Evolutionary conservation across 2,797 vertebrate genomes (phyloP), one percentile per base, ranked within the genome.

Genomic region (Sciaenops ocellatus): DNA sequence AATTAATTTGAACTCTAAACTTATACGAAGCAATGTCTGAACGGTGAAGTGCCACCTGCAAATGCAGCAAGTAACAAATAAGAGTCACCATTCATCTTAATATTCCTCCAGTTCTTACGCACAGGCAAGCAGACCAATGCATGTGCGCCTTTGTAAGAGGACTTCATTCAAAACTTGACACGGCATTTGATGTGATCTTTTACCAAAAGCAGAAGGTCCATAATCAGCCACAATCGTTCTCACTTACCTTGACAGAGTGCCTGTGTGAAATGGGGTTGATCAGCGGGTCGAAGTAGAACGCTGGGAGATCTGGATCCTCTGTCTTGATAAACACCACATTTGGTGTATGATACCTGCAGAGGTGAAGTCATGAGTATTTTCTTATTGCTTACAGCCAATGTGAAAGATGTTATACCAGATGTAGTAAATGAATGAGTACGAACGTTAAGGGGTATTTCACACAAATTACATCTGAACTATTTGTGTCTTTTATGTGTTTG

Each of bases 321-420:
- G 98, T 99, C 93, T 99, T 99, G 93, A 99, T 99, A 76, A 99
- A 99, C 55, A 99, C 98, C 48, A 99, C 98, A 0, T 99, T 99
- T 4, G 98, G 98, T 62, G 98, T 99, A 55, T 99, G 98, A 83
- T 99, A 99, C 98, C 98, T 99, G 59, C 18, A 86, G 51, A 70
- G 22, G 3, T 16, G 84, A 50, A 61, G 2, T n/a, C 16, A 69
- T 16, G 0, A 81, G 12, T 7, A 4, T 30, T 0, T 2, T 11
- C 3, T 61, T 0, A 24, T 2, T 55, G 64, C 1, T 30, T 41
- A 18, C 0, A 63, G n/a, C 4, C 2, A 50, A 13, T 16, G 6
- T 34, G 0, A 42, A 17, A 30, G 0, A 38, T 30, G 20, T 10
- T 24, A 24, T 0, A 28, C 17, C 2, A 41, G 41, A 6, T 42